Percentiles rank a stretch among this genome's conserved stretches.
Evolutionary conservation across 2,888 invertebrate species (phyloP).

Genomic region (Melanostoma scalare): DNA sequence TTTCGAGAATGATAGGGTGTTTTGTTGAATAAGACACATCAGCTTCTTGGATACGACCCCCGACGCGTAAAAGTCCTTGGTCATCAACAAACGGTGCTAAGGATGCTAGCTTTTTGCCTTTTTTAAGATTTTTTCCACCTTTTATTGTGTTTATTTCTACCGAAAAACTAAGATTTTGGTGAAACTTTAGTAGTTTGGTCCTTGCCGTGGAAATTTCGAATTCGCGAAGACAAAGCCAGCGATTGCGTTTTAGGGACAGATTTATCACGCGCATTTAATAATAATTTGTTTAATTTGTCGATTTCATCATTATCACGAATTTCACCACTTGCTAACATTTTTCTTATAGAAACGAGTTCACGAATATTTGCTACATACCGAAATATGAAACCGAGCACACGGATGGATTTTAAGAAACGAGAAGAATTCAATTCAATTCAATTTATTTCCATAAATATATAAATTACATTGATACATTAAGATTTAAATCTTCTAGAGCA

Average conservation of each 20-base stretch:
- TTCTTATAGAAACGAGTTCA: not conserved
- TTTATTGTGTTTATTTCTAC: not conserved
- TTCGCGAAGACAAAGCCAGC: slow-evolving; percentile 10
- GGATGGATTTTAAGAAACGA: slow-evolving; percentile 16
- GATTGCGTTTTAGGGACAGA: slow-evolving; percentile 8
- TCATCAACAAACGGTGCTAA: slow-evolving; percentile 4
- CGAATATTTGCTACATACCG: not conserved
- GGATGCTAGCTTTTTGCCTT: not conserved
- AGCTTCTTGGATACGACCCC: not conserved
- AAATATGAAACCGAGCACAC: slow-evolving; percentile 10
- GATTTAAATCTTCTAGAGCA: too few species aligned
- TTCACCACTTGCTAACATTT: not conserved
- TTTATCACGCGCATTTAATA: slow-evolving; percentile 1
- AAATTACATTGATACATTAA: too few species aligned
- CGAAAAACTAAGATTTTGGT: slow-evolving; percentile 1
- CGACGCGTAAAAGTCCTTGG: slow-evolving; percentile 20
- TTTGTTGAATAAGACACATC: too few species aligned
- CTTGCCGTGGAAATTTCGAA: not conserved
- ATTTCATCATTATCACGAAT: slow-evolving; percentile 1
- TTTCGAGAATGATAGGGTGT: too few species aligned
- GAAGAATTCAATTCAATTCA: too few species aligned
- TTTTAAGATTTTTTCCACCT: not conserved
- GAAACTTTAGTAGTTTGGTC: not conserved
- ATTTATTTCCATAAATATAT: too few species aligned
- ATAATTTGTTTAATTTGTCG: not conserved